Base-by-base conservation (phyloP, 2,888 invertebrate species). In the Venusia cambrica region DNA sequence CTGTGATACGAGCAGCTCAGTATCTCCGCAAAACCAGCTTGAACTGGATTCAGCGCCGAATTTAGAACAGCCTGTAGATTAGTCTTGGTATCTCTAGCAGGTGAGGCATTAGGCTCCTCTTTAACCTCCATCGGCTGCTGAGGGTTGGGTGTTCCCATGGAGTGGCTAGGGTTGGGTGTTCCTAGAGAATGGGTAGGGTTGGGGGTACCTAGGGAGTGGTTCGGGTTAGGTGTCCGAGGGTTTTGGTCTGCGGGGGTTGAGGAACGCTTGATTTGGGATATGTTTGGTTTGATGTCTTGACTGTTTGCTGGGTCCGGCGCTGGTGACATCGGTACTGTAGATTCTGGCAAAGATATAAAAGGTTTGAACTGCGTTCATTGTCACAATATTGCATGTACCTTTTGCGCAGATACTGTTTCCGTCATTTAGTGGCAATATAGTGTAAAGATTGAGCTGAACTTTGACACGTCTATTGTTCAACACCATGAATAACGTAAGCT, bases 1-100 rank as follows among this genome's bases (percentile, higher is more conserved):
- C 95, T 90, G 75, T 98, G 98, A 71, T 96, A 96, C 0, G 94
- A 91, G 69, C 98, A 98, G 61, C 90, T 93, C 52, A 95, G 88
- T 62, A 95, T 94, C 71, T 98, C 97, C 24, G 92, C 90, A 45
- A 97, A 91, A 1, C 93, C 93, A 20, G 89, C 85, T 51, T 91
- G 91, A 5, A 93, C 83, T 2, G 92, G 92, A 73, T 90, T 92
- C 29, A 85, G 47, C 0, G 85, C 69, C 0, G 85, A 76, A 4
- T 73, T 57, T 12, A 78, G 65, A 0, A 85, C 80, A 0, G 77
- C 62, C 6, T 70, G 73, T 1, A 80, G 27, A 0, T 67, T 73
- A 1, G 75, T 45, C 44, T 76, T 83, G 0, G 62, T 62, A 19
- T 77, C 89, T 45, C 78, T 76, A 17, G 64, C 62, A 0, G 80